These are phyloP conservation scores for Tyrannus savana DNA, from an alignment of 2,113 vertebrate species.

Conservation along the genomic window DNA sequence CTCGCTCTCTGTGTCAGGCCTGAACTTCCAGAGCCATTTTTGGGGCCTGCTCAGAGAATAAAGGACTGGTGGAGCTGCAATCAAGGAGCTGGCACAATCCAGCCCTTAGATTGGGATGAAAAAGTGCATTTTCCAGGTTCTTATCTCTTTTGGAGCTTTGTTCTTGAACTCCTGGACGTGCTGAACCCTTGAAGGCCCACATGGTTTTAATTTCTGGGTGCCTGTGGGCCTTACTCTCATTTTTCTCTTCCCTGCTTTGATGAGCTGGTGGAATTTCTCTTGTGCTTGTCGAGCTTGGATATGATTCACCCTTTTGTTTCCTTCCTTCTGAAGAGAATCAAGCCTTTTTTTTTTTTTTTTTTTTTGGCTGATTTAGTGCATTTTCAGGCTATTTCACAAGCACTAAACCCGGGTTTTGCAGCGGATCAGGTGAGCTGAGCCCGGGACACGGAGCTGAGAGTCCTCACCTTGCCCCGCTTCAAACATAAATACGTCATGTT, in stretches of 20 bases:
- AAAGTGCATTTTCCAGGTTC: neutral
- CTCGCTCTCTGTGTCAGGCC: neutral
- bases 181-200: neutral
- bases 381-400: neutral
- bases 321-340: neutral
- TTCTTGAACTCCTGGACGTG: neutral
- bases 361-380: neutral
- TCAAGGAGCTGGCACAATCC: neutral
- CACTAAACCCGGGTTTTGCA: neutral
- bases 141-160: neutral
- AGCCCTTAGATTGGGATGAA: neutral
- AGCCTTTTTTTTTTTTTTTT: neutral
- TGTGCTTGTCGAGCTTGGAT: neutral
- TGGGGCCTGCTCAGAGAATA: neutral
- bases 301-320: slow-evolving; percentile 19
- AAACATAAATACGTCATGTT: fast-evolving
- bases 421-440: neutral
- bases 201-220: neutral
- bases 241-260: neutral
- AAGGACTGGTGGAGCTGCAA: neutral
- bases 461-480: neutral
- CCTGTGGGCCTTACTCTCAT: neutral
- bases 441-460: neutral
- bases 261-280: neutral
- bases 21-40: neutral